These are phyloP conservation scores for Callitettix versicolor DNA, from an alignment of 1,140 invertebrate species.

Conservation along the genomic window DNA sequence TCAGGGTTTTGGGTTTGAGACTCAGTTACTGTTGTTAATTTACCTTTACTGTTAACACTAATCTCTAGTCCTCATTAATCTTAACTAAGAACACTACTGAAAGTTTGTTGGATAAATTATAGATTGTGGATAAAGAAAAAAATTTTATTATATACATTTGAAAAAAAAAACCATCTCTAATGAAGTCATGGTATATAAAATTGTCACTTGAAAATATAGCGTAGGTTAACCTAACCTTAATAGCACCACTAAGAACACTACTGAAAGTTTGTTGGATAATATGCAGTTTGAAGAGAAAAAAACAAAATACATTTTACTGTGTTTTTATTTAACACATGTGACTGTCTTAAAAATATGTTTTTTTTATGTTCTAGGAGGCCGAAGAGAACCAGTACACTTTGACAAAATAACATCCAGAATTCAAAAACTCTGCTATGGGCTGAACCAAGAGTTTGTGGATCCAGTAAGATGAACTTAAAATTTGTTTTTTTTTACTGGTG, in stretches of 20 bases:
- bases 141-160: no score
- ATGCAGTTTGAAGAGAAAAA: background rate
- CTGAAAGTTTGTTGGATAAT: background rate
- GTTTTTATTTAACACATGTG: background rate
- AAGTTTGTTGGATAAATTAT: background rate
- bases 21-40: no score
- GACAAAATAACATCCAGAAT: slow-evolving; percentile 97
- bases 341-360: background rate
- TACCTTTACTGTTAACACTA: no score
- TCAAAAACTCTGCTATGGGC: slow-evolving; percentile 87
- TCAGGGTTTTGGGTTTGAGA: no score
- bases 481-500: no score
- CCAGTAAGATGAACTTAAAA: slow-evolving; percentile 75
- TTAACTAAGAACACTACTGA: background rate
- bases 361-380: slow-evolving; percentile 53
- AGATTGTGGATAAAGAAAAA: background rate
- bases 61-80: no score
- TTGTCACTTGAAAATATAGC: background rate
- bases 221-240: background rate
- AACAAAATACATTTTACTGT: background rate
- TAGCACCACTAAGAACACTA: background rate
- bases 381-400: slow-evolving; percentile 88
- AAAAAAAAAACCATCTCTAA: no score
- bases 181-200: no score
- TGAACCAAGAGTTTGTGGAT: slow-evolving; percentile 93